Evolutionary conservation across 2,113 vertebrate species (phyloP).

Genomic region (Chamaetylas fuelleborni): DNA sequence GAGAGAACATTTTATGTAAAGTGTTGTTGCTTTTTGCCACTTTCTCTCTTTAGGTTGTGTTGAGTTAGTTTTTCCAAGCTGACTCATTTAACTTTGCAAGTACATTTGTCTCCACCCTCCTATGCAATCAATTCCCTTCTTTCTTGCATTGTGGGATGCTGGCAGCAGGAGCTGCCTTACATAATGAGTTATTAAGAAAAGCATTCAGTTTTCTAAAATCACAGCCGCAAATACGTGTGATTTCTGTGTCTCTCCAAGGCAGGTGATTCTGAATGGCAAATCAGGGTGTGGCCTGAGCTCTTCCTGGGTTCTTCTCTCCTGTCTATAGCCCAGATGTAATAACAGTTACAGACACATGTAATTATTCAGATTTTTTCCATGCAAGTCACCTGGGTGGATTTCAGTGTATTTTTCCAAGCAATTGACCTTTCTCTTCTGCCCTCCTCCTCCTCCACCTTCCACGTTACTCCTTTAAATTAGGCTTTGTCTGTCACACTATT

Average conservation of each 20-base stretch:
- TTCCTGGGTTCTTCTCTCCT: not conserved
- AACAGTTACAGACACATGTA: not conserved
- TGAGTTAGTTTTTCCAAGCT: conserved; percentile 64
- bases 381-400: conserved; percentile 31
- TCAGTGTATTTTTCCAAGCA: conserved; percentile 19
- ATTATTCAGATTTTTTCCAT: conserved; percentile 27
- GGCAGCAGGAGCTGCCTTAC: conserved; percentile 37
- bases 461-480: not conserved
- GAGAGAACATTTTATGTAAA: not conserved
- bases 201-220: conserved; percentile 21
- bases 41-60: conserved; percentile 29
- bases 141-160: conserved; percentile 46
- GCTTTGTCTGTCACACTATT: not conserved
- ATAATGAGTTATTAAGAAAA: conserved; percentile 47
- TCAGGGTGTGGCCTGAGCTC: not conserved
- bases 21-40: not conserved
- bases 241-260: not conserved
- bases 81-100: conserved; percentile 54
- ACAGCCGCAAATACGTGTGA: not conserved
- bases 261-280: not conserved
- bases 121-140: conserved; percentile 54
- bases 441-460: not conserved
- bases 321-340: not conserved
- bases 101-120: conserved; percentile 65
- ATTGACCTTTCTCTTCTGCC: not conserved